These are phyloP conservation scores for Diplolepis rosae DNA, from an alignment of 2,888 invertebrate species.

Conservation along the genomic window DNA sequence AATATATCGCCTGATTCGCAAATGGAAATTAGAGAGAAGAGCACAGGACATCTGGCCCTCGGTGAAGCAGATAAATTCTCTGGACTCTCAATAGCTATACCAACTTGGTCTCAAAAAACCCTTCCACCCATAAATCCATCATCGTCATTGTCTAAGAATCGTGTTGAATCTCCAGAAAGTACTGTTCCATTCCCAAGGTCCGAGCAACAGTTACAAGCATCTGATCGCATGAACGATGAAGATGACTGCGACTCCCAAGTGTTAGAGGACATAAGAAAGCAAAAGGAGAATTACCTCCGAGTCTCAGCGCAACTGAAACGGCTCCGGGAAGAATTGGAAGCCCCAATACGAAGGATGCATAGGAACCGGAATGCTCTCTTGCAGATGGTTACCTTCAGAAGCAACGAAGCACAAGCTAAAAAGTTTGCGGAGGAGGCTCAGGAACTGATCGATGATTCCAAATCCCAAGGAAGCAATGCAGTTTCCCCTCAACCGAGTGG, in stretches of 20 bases:
- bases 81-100: constrained; percentile 59
- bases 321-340: constrained; percentile 1
- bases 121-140: constrained; percentile 40
- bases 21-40: constrained; percentile 55
- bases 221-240: constrained; percentile 45
- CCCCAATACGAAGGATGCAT: background rate
- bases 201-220: constrained; percentile 38
- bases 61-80: constrained; percentile 49
- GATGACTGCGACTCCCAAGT: constrained; percentile 55
- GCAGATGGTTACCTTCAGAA: constrained; percentile 48
- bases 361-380: constrained; percentile 33
- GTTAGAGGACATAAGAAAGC: constrained; percentile 47
- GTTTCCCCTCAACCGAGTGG: constrained; percentile 83
- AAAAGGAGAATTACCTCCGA: constrained; percentile 33
- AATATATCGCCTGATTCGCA: constrained; percentile 64
- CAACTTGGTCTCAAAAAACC: no score
- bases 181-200: constrained; percentile 53
- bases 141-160: constrained; percentile 43
- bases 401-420: constrained; percentile 63
- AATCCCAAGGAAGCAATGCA: constrained; percentile 58
- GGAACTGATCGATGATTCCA: constrained; percentile 40
- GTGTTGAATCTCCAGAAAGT: constrained; percentile 64
- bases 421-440: constrained; percentile 31
- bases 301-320: background rate
- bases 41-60: constrained; percentile 38